A percentile compares a stretch with the other conserved stretches of the same genome.
These are phyloP conservation scores for Diceros bicornis DNA, from an alignment of 2,797 vertebrate genomes.

Conservation along the genomic window DNA sequence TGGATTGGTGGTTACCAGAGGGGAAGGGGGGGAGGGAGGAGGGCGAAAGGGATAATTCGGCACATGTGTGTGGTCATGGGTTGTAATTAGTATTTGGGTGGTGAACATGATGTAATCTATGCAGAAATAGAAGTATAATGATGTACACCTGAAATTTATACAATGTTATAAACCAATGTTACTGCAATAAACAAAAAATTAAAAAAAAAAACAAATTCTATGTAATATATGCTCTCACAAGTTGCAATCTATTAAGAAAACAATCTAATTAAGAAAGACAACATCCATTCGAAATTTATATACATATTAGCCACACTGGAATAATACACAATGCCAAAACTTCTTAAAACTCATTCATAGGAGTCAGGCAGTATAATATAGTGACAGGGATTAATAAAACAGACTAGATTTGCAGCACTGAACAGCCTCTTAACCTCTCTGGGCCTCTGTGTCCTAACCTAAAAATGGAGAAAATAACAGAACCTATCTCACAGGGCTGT, in stretches of 20 bases:
- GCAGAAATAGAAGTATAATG: no score
- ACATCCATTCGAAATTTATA: slow-evolving; percentile 11
- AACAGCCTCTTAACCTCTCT: background rate
- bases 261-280: slow-evolving; percentile 51
- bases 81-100: no score
- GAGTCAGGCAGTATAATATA: background rate
- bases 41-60: no score
- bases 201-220: slow-evolving; percentile 8
- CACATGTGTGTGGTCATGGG: no score
- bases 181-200: no score
- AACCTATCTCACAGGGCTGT: background rate
- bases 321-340: slow-evolving; percentile 32
- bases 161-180: no score
- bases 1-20: no score
- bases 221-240: slow-evolving; percentile 6
- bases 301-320: background rate
- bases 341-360: slow-evolving; percentile 31
- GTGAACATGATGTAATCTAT: no score
- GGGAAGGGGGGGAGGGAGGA: no score
- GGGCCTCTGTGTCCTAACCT: background rate
- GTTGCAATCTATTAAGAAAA: slow-evolving; percentile 48
- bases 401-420: background rate
- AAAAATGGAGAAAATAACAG: slow-evolving; percentile 58
- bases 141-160: no score
- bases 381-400: background rate